Evolutionary conservation across 2,888 invertebrate genomes (phyloP).

Genomic region (Metellina segmentata): DNA sequence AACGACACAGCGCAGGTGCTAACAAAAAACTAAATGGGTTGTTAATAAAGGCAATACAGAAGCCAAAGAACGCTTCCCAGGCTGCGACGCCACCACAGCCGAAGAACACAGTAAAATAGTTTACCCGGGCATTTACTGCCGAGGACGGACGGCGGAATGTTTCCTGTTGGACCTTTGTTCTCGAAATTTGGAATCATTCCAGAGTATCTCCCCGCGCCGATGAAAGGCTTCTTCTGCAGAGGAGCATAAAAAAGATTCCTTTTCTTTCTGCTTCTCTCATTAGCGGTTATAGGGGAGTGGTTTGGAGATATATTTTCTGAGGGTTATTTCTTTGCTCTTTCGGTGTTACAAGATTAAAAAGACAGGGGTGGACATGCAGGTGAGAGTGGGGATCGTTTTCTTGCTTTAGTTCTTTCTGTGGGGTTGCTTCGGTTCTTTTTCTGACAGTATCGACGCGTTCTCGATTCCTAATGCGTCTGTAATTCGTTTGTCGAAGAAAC

Average conservation of each 20-base stretch:
- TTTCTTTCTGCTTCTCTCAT: neutral
- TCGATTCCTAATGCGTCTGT: neutral
- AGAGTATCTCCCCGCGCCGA: slow-evolving; percentile 2
- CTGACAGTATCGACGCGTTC: neutral
- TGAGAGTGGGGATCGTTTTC: neutral
- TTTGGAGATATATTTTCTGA: neutral
- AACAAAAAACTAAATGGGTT: slow-evolving; percentile 5
- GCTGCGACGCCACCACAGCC: neutral
- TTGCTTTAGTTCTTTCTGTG: neutral
- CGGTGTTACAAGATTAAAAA: neutral
- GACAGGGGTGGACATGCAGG: neutral
- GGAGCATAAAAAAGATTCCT: slow-evolving; percentile 6
- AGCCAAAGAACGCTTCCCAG: neutral
- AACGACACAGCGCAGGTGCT: neutral
- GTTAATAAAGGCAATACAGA: neutral
- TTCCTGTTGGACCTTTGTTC: slow-evolving; percentile 43
- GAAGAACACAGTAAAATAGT: slow-evolving; percentile 1
- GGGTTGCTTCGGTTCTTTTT: neutral
- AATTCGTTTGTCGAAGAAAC: neutral
- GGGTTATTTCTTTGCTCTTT: neutral
- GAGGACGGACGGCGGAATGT: neutral
- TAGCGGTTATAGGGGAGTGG: neutral
- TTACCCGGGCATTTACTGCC: slow-evolving; percentile 16
- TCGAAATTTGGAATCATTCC: slow-evolving; percentile 42
- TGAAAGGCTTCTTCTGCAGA: slow-evolving; percentile 22